phyloP scores from a whole-genome alignment of 2,888 invertebrate genomes.

The Apocheima hispidaria region DNA sequence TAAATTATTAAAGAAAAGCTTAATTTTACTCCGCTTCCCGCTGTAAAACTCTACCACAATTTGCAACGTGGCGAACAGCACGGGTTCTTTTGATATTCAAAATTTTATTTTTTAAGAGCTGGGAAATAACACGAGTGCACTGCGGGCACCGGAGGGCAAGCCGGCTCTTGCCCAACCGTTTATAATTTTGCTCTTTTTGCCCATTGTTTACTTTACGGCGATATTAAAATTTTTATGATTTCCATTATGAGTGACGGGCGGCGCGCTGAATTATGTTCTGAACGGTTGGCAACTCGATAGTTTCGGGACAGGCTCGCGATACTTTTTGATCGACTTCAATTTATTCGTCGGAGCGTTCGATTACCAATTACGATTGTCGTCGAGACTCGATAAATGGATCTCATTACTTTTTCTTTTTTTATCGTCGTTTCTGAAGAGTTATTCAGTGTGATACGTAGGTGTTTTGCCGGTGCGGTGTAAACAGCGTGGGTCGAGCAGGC shows the following conservation, averaged over 20 bases:
- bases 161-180: slow-evolving; percentile 61
- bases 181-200: slow-evolving; percentile 75
- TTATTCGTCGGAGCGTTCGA: slow-evolving; percentile 64
- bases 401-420: slow-evolving; percentile 35
- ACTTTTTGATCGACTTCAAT: slow-evolving; percentile 68
- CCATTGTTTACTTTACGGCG: slow-evolving; percentile 84
- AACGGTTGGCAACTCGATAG: slow-evolving; percentile 80
- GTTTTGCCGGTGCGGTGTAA: slow-evolving; percentile 66
- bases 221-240: slow-evolving; percentile 80
- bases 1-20: slow-evolving; percentile 25
- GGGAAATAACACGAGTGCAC: slow-evolving; percentile 57
- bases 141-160: slow-evolving; percentile 66
- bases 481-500: slow-evolving; percentile 66
- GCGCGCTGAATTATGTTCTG: slow-evolving; percentile 77
- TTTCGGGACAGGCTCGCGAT: slow-evolving; percentile 57
- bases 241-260: slow-evolving; percentile 73
- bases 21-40: slow-evolving; percentile 35
- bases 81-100: slow-evolving; percentile 57
- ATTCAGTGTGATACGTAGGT: slow-evolving; percentile 55
- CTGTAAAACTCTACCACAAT: slow-evolving; percentile 45
- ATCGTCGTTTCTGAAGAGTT: slow-evolving; percentile 37
- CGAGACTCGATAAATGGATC: slow-evolving; percentile 35
- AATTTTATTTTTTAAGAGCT: slow-evolving; percentile 59
- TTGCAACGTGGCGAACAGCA: slow-evolving; percentile 43
- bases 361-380: slow-evolving; percentile 50